phyloP scores from a whole-genome alignment of 2,888 invertebrate species.

The Mylabris sibirica region DNA sequence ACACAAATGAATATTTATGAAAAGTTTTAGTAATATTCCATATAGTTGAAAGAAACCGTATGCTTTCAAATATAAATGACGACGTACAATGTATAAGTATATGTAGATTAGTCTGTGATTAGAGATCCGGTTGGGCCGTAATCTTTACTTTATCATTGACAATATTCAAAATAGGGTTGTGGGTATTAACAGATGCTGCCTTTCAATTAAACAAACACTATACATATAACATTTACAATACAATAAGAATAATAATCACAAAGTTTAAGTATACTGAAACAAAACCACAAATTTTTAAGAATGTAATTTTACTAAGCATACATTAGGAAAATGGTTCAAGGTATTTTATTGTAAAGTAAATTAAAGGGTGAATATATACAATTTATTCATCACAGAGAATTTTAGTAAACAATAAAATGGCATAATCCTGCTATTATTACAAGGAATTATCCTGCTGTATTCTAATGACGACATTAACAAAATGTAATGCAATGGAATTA shows the following conservation, averaged over 20 bases:
- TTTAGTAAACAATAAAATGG: background rate
- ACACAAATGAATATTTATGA: background rate
- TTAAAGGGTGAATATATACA: background rate
- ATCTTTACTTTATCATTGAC: conserved; percentile 19
- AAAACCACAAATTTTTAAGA: background rate
- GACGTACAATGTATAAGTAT: background rate
- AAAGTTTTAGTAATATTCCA: background rate
- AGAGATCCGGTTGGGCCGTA: conserved; percentile 17
- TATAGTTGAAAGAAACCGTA: conserved; percentile 8
- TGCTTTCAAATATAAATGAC: conserved; percentile 11
- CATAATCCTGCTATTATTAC: conserved; percentile 6
- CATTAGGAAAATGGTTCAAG: background rate
- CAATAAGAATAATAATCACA: background rate
- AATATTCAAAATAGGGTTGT: background rate
- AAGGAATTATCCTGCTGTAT: conserved; percentile 13
- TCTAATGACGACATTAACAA: conserved; percentile 14
- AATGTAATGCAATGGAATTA: conserved; percentile 15
- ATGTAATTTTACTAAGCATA: background rate
- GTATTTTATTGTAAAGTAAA: background rate
- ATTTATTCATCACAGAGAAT: background rate
- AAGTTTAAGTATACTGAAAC: background rate
- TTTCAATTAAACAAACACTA: background rate
- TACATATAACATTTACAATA: too few relatives aligned
- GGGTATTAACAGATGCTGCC: conserved; percentile 7
- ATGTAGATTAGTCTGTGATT: conserved; percentile 25